Evolutionary conservation across 53 echinoderm and acorn worm species (phyloP).

Genomic region (Crossaster papposus): DNA sequence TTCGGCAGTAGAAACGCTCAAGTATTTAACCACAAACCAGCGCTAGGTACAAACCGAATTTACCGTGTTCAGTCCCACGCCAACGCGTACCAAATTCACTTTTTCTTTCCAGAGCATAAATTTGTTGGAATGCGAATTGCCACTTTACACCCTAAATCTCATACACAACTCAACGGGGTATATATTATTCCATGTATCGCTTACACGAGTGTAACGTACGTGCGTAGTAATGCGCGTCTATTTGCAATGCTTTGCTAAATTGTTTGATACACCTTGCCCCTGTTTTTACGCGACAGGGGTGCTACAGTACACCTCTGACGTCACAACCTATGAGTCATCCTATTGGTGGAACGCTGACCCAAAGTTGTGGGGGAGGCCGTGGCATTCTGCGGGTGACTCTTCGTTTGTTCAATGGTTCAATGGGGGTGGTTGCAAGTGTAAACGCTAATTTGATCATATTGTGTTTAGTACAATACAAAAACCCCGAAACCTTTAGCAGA

Average conservation of each 20-base stretch:
- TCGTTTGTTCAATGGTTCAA: not conserved
- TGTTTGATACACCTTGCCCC: not conserved
- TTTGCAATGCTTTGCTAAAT: no score
- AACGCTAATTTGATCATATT: not conserved
- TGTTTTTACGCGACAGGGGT: not conserved
- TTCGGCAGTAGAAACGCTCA: not conserved
- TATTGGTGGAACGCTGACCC: constrained; percentile 29
- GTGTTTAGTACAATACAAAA: not conserved
- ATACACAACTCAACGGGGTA: not conserved
- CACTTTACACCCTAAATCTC: constrained; percentile 12
- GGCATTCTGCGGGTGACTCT: constrained; percentile 18
- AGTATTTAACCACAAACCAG: not conserved
- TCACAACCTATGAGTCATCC: constrained; percentile 30
- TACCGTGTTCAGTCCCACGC: not conserved
- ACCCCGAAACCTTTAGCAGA: not conserved
- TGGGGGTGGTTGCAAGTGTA: not conserved
- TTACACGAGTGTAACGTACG: constrained; percentile 5
- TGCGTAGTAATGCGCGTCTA: not conserved
- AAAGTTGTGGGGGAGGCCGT: constrained; percentile 48
- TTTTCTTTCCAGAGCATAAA: constrained; percentile 11
- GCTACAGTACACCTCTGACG: constrained; percentile 41
- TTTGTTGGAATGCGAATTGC: constrained; percentile 11
- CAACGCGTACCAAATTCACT: not conserved
- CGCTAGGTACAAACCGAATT: not conserved
- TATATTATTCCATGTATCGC: not conserved